These are phyloP conservation scores for Perdita meconis DNA, from an alignment of 2,888 invertebrate species.

Conservation along the genomic window DNA sequence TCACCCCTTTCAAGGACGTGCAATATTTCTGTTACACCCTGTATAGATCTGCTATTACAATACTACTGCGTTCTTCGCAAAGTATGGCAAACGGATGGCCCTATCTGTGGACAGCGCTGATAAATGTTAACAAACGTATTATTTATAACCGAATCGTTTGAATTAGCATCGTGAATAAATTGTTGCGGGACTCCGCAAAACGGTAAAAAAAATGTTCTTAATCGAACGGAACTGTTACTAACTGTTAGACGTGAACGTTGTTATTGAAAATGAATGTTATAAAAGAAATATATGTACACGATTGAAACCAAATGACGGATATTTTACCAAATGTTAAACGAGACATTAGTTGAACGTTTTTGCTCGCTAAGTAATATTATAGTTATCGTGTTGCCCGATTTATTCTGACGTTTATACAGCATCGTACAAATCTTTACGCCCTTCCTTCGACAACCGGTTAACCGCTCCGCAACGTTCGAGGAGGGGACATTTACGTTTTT, in stretches of 20 bases:
- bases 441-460: conserved; percentile 6
- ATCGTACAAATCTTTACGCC: conserved; percentile 6
- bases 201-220: neutral
- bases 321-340: conserved; percentile 11
- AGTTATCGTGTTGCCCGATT: conserved; percentile 1
- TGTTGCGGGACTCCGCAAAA: neutral
- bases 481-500: conserved; percentile 11
- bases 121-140: neutral
- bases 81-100: too few relatives aligned
- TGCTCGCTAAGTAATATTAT: neutral
- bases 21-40: too few relatives aligned
- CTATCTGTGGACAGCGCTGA: too few relatives aligned
- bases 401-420: neutral
- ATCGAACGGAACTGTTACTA: neutral
- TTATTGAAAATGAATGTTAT: conserved; percentile 24
- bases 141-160: conserved; percentile 1
- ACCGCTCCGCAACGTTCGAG: conserved; percentile 3
- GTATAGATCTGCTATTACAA: too few relatives aligned
- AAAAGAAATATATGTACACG: conserved; percentile 21
- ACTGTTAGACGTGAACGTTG: neutral
- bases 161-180: neutral
- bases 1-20: too few relatives aligned
- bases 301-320: conserved; percentile 2
- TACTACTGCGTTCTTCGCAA: too few relatives aligned
- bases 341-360: neutral